Conservation (phyloP, 2,113 vertebrate genomes). For the Gavia stellata region DNA sequence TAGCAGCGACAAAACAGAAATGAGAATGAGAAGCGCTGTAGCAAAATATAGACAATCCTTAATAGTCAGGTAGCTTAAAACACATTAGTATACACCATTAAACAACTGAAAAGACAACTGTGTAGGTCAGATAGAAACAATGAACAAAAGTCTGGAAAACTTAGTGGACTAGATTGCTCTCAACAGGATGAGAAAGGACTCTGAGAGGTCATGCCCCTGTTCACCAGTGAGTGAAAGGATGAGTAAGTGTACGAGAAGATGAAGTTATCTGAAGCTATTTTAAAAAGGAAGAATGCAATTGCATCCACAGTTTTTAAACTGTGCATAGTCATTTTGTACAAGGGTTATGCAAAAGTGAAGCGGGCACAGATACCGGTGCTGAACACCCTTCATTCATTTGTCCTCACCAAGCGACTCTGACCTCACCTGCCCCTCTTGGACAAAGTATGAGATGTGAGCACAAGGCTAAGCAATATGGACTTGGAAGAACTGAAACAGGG, state of each 20-base stretch:
- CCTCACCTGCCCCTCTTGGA: neutral
- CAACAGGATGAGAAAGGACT: neutral
- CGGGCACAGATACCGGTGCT: fast-evolving
- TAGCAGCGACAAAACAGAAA: slow-evolving; percentile 50
- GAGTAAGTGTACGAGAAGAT: neutral
- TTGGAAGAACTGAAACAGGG: neutral
- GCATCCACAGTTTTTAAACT: neutral
- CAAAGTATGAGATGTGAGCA: neutral
- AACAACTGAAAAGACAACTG: neutral
- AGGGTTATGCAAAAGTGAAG: neutral
- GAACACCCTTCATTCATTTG: neutral
- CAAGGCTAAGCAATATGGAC: neutral
- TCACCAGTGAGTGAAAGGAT: neutral
- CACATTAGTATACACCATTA: neutral
- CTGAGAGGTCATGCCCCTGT: neutral
- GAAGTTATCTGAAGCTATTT: neutral
- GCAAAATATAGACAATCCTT: slow-evolving; percentile 46
- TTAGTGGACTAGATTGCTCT: neutral
- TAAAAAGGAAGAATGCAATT: neutral
- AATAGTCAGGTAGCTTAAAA: slow-evolving; percentile 50
- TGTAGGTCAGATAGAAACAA: neutral
- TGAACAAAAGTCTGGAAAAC: neutral
- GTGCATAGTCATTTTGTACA: neutral
- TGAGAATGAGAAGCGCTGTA: slow-evolving; percentile 35
- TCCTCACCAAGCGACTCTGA: neutral